Evolutionary conservation across 1,140 invertebrate species (phyloP).

Genomic region (Drepana arcuata): DNA sequence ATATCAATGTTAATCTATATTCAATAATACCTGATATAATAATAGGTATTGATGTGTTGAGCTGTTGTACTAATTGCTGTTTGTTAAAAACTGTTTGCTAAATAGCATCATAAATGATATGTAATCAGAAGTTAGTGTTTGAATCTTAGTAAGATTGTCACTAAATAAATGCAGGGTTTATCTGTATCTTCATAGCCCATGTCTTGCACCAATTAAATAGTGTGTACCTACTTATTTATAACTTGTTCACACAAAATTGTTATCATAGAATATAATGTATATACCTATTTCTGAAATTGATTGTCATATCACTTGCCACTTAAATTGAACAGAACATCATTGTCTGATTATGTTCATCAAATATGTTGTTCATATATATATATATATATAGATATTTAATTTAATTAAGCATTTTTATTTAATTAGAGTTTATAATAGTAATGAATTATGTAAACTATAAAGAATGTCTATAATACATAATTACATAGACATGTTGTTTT

Average conservation of each 20-base stretch:
- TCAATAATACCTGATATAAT: conserved; percentile 10
- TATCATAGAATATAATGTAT: conserved; percentile 39
- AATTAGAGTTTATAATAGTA: conserved; percentile 50
- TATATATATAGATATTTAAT: conserved; percentile 30
- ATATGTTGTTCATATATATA: conserved; percentile 8
- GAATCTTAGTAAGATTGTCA: conserved; percentile 11
- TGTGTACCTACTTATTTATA: conserved; percentile 12
- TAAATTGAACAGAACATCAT: conserved; percentile 49
- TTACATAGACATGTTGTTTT: conserved; percentile 48
- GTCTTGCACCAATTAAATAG: conserved; percentile 19
- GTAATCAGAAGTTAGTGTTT: conserved; percentile 12
- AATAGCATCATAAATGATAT: conserved; percentile 18
- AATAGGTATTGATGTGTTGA: conserved; percentile 20
- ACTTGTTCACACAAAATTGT: conserved; percentile 22
- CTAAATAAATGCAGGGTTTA: conserved; percentile 24
- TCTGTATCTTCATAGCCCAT: conserved; percentile 18
- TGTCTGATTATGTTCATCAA: conserved; percentile 33
- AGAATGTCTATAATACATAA: conserved; percentile 67
- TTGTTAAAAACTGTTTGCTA: conserved; percentile 22
- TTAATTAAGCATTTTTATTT: conserved; percentile 48
- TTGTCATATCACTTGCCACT: conserved; percentile 58
- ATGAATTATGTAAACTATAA: conserved; percentile 63
- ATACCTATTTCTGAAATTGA: conserved; percentile 41
- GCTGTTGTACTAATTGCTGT: conserved; percentile 28
- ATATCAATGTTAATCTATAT: conserved; percentile 16